Evolutionary conservation across 2,888 invertebrate species (phyloP), one percentile per base, ranked within the genome.

Genomic region (Psylliodes chrysocephalus): DNA sequence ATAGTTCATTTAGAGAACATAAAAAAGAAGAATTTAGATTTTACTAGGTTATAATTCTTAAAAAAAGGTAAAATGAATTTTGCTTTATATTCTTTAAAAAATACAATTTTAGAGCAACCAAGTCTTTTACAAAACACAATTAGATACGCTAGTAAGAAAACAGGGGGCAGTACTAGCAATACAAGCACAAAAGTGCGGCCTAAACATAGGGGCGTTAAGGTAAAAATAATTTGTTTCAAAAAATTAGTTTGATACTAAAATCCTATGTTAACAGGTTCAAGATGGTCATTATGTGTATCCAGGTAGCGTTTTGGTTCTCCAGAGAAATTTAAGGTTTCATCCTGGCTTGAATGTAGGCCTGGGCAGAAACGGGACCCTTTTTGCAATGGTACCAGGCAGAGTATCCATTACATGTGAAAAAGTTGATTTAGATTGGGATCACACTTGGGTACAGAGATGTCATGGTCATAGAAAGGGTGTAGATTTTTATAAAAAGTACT

Each of bases 361-460:
- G 71, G 93, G 92, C 1, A 86, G 85, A 55, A 90, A 94, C 78
- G 91, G 91, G 0, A 92, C 92, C 0, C 80, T 97, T 1, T 93
- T 88, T 83, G 95, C 96, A 0, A 84, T 93, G 78, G 89, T 90
- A 74, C 84, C 90, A 35, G 96, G 96, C 0, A 87, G 84, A 77
- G 95, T 96, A 0, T 81, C 90, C 12, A 85, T 95, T 0, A 92
- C 94, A 0, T 92, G 92, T 82, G 96, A 97, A 78, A 88, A 90
- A 75, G 86, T 91, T 57, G 88, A 94, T 64, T 91, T 91, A 0
- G 87, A 93, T 74, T 93, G 92, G 89, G 86, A 90, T 12, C 92
- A 93, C 75, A 85, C 86, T 0, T 92, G 93, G 91, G 85, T 94
- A 25, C 85, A 88, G 75, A 82, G 87, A 66, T 81, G 87, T 75